Conservation (phyloP, 2,888 invertebrate species). For the Ryuthela nishihirai region DNA sequence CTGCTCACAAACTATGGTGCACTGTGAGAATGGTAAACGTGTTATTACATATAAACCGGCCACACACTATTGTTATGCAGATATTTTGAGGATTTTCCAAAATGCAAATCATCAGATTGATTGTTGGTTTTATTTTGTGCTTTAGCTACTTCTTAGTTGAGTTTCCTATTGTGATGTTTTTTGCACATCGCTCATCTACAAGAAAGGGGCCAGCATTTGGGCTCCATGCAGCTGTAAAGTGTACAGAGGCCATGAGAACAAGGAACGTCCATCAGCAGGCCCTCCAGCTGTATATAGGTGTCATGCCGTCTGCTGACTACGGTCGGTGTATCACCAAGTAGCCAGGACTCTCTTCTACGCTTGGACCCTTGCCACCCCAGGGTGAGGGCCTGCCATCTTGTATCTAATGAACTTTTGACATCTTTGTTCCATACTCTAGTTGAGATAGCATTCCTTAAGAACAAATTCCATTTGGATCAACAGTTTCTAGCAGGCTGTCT, state of each 20-base stretch:
- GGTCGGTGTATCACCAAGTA: no score
- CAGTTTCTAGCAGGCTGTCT: no score
- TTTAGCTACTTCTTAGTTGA: constrained; percentile 14
- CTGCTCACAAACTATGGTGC: constrained; percentile 4
- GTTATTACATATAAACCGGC: constrained; percentile 29
- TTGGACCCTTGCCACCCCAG: no score
- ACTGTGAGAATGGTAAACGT: constrained; percentile 1
- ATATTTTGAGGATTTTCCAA: constrained; percentile 21
- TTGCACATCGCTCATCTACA: constrained; percentile 22
- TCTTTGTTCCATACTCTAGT: no score
- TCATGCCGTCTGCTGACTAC: no score
- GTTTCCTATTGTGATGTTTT: constrained; percentile 4
- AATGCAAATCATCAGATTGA: constrained; percentile 27
- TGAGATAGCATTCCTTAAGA: constrained; percentile 23
- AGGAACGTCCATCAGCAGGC: constrained; percentile 35
- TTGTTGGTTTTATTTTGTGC: constrained; percentile 22
- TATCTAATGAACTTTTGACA: no score
- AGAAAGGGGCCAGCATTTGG: constrained; percentile 13
- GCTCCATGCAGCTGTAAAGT: constrained; percentile 21
- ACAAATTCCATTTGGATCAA: constrained; percentile 29
- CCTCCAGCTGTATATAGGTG: constrained; percentile 36
- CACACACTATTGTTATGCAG: constrained; percentile 27
- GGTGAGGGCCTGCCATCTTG: no score
- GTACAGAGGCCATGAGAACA: constrained; percentile 33
- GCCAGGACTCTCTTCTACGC: no score